Base-by-base conservation (phyloP, 2,113 vertebrate genomes). In the Phalacrocorax aristotelis region DNA sequence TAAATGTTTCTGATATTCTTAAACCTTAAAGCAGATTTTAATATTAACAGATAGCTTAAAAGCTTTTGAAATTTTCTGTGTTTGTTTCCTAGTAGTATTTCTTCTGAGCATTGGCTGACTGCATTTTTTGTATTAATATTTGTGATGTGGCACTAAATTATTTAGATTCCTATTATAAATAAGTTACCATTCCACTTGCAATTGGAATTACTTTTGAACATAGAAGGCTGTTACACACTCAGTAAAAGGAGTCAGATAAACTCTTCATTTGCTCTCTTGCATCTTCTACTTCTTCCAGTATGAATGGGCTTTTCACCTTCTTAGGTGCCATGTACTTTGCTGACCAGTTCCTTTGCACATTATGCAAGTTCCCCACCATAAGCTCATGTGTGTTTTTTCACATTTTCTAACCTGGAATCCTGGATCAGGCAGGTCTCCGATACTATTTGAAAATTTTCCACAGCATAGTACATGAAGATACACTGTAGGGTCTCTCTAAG, bases 21-120 rank as follows among this genome's bases (percentile, higher is more conserved):
- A 98, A 98, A 98, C 98, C 98, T 98, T 98, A 97, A 98, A 98
- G 98, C 97, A 97, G 55, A 94, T 96, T 96, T 96, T 94, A 93
- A 93, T 93, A 23, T 40, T 77, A 72, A 54, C 21, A 76, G 23
- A 60, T 44, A 77, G 32, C 34, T 90, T 92, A 38, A 91, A 95
- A 93, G 16, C 23, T 87, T 75, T 74, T 29, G 10, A 10, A 87
- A 72, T 83, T 79, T 87, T 95, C 85, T 72, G 5, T 75, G 34
- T 38, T 82, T 68, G 58, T 89, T 96, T 94, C 76, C 55, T 20
- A 68, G 36, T 51, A 64, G 13, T 79, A 44, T 84, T 95, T 87
- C 64, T 92, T 30, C 49, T 91, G 36, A 91, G 40, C 51, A 42
- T 79, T 10, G 9, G 20, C 61, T 64, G 29, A 72, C 60, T 84